Evolutionary conservation across 2,888 invertebrate genomes (phyloP), one percentile per base, ranked within the genome.

Genomic region (Rhodophaea formosa): DNA sequence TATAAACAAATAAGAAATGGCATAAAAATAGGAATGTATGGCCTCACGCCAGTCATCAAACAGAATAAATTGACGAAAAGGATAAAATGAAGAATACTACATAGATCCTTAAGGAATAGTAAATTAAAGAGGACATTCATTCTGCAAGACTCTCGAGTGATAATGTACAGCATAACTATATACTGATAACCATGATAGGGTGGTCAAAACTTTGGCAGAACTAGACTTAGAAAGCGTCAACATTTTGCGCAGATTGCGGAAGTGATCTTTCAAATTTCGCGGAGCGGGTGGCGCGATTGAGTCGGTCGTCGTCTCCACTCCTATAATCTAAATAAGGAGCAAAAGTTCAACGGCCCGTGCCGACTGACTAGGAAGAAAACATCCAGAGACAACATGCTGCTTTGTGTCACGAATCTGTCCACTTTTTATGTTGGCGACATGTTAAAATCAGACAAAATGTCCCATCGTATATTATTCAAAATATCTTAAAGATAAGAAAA

Each of bases 291-390:
- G 72, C 74, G 79, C 68, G 79, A 84, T 82, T 84, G 78, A 79
- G 79, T 78, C 81, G 82, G 82, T 80, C 84, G 80, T 75, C 84
- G 87, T 87, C 85, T 87, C 83, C 79, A 87, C 84, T 86, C 80
- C 84, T 87, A 87, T 85, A 88, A 84, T 89, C 90, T 91, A 90
- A 90, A 90, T 91, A 91, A 91, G 90, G 90, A 87, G 85, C 89
- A 87, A 84, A 88, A 88, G 90, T 89, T 91, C 89, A 88, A 87
- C 79, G 89, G 80, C 88, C 81, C 80, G 77, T 68, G 75, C 75
- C 82, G 72, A 70, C 72, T 72, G 72, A 82, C 82, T 79, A 83
- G 77, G 76, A 84, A 83, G 80, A 82, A 80, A 79, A 63, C 66
- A 72, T 74, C 74, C 75, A 76, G 77, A 78, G 77, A 82, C 79